These are phyloP conservation scores for Corythoichthys intestinalis DNA, from an alignment of 2,113 vertebrate genomes.

Conservation along the genomic window DNA sequence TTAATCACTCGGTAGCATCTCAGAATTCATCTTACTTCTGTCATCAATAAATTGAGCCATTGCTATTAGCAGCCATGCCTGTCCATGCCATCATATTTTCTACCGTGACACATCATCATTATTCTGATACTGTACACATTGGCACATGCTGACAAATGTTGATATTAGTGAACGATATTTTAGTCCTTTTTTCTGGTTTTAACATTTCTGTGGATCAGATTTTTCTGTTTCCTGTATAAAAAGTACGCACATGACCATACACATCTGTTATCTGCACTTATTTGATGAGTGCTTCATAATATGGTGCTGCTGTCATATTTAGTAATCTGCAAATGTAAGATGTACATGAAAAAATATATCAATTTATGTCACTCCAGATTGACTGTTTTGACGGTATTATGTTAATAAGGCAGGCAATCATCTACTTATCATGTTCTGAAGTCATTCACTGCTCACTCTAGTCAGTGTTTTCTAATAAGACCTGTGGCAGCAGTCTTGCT, in stretches of 20 bases:
- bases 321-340: conserved; percentile 10
- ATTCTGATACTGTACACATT: too few species aligned
- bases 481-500: conserved; percentile 18
- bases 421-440: neutral
- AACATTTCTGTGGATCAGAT: too few species aligned
- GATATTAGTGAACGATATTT: too few species aligned
- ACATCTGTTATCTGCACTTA: neutral
- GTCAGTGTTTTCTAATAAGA: conserved; percentile 22
- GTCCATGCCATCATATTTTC: too few species aligned
- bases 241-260: neutral
- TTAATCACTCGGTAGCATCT: too few species aligned
- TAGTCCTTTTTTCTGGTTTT: too few species aligned
- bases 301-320: neutral
- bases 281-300: neutral
- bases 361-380: conserved; percentile 2
- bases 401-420: conserved; percentile 4
- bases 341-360: conserved; percentile 10
- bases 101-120: too few species aligned
- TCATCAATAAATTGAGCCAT: too few species aligned
- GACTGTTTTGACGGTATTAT: conserved; percentile 14
- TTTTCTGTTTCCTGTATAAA: too few species aligned
- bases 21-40: too few species aligned
- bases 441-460: neutral
- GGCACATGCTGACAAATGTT: too few species aligned
- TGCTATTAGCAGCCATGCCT: too few species aligned